These are phyloP conservation scores for Melanostoma scalare DNA, from an alignment of 2,888 invertebrate genomes.

Conservation along the genomic window DNA sequence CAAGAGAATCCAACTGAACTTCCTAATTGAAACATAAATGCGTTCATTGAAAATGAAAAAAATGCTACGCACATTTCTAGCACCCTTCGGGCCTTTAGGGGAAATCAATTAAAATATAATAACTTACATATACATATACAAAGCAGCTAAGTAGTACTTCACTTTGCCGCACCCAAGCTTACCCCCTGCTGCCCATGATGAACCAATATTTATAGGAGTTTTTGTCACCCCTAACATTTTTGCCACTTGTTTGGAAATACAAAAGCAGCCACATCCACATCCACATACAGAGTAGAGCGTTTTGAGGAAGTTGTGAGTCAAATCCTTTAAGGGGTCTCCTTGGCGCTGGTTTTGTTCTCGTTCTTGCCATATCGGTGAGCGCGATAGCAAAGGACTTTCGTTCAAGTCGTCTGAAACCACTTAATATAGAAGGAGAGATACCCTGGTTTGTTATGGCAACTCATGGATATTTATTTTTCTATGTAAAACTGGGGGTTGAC, in stretches of 20 bases:
- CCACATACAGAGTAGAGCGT: neutral
- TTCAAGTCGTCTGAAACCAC: slow-evolving; percentile 28
- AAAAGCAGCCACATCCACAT: slow-evolving; percentile 38
- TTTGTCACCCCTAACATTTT: slow-evolving; percentile 51
- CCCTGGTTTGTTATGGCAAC: slow-evolving; percentile 36
- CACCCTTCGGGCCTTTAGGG: slow-evolving; percentile 46
- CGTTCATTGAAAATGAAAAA: slow-evolving; percentile 74
- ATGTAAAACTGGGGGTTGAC: slow-evolving; percentile 57
- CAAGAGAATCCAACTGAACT: slow-evolving; percentile 55
- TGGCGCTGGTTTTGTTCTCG: neutral
- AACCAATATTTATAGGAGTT: slow-evolving; percentile 39
- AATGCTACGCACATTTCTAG: slow-evolving; percentile 31
- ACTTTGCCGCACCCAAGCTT: slow-evolving; percentile 32
- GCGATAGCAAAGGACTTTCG: neutral
- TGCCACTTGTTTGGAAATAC: slow-evolving; percentile 68
- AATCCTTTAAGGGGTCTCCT: slow-evolving; percentile 65
- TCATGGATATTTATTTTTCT: slow-evolving; percentile 56
- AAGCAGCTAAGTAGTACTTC: slow-evolving; percentile 23
- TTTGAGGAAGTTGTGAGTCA: slow-evolving; percentile 50
- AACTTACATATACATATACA: slow-evolving; percentile 27
- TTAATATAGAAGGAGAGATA: slow-evolving; percentile 30
- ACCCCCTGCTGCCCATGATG: neutral
- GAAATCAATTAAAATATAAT: slow-evolving; percentile 63
- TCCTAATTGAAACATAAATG: slow-evolving; percentile 78
- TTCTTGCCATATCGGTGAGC: slow-evolving; percentile 44